phyloP scores from a whole-genome alignment of 2,113 vertebrate genomes.

The Pontoporia blainvillei region DNA sequence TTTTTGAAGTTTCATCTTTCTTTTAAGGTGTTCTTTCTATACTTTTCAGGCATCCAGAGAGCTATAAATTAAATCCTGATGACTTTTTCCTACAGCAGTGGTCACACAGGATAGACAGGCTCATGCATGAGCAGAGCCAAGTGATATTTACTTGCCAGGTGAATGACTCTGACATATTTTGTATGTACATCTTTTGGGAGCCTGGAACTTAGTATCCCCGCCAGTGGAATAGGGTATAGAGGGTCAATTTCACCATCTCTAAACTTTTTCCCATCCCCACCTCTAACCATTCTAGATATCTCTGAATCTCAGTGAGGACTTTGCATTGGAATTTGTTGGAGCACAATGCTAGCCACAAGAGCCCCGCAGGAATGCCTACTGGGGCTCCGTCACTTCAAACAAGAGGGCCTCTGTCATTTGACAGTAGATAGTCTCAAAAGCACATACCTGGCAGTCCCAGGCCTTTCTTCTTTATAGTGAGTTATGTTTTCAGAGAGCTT shows the following conservation, averaged over 20 bases:
- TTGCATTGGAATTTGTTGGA: neutral
- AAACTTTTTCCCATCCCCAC: neutral
- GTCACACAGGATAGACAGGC: neutral
- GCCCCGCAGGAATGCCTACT: neutral
- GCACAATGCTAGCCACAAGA: neutral
- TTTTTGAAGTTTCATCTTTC: neutral
- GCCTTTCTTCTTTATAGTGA: slow-evolving; percentile 49
- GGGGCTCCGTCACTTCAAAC: slow-evolving; percentile 1
- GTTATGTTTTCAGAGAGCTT: slow-evolving; percentile 53
- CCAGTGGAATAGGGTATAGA: neutral
- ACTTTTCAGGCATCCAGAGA: neutral
- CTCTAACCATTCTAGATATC: neutral
- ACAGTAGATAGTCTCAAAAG: neutral
- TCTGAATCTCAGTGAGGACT: neutral
- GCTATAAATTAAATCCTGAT: neutral
- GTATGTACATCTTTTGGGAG: neutral
- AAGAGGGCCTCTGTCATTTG: neutral
- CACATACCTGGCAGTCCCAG: slow-evolving; percentile 17
- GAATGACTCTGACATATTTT: neutral
- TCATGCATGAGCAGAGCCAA: neutral
- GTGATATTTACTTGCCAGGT: neutral
- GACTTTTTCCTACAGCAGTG: neutral
- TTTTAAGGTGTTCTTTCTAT: neutral
- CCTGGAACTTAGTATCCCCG: neutral
- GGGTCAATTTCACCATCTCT: neutral